A percentile compares a stretch with the other conserved stretches of the same genome.
phyloP scores from a whole-genome alignment of 2,888 invertebrate species.

The Mechanitis messenoides region DNA sequence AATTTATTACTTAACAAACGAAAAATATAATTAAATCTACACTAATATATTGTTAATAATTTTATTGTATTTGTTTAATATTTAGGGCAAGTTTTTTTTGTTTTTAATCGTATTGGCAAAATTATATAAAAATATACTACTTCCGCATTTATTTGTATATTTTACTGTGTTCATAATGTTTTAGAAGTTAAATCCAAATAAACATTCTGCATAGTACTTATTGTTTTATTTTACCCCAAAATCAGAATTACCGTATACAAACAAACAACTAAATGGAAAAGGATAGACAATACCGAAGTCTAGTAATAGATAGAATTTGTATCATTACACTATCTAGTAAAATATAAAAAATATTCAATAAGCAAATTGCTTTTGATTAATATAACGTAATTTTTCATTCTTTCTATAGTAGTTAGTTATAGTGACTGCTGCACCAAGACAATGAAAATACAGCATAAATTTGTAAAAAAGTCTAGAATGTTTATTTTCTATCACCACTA shows the following conservation, averaged over 20 bases:
- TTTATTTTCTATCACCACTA: no score
- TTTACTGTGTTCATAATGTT: slow-evolving; percentile 73
- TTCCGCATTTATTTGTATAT: slow-evolving; percentile 73
- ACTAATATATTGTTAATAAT: slow-evolving; percentile 76
- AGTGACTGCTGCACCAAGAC: no score
- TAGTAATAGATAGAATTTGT: no score
- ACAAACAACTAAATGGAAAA: no score
- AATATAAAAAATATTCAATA: no score
- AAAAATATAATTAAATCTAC: slow-evolving; percentile 47
- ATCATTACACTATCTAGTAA: no score
- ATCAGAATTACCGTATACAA: not conserved
- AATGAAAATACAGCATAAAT: no score
- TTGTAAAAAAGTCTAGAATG: no score
- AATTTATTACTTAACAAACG: slow-evolving; percentile 60
- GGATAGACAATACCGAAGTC: no score
- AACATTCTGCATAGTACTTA: slow-evolving; percentile 71
- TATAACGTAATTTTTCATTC: no score
- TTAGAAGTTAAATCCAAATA: slow-evolving; percentile 74
- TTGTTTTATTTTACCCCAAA: slow-evolving; percentile 33
- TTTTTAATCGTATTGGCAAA: slow-evolving; percentile 57
- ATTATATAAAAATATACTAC: slow-evolving; percentile 49
- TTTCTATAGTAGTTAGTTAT: no score
- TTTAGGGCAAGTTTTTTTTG: slow-evolving; percentile 51
- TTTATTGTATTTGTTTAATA: slow-evolving; percentile 64
- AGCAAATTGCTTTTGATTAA: no score